phyloP scores from a whole-genome alignment of 2,888 invertebrate genomes.

The Punctoribates punctum region DNA sequence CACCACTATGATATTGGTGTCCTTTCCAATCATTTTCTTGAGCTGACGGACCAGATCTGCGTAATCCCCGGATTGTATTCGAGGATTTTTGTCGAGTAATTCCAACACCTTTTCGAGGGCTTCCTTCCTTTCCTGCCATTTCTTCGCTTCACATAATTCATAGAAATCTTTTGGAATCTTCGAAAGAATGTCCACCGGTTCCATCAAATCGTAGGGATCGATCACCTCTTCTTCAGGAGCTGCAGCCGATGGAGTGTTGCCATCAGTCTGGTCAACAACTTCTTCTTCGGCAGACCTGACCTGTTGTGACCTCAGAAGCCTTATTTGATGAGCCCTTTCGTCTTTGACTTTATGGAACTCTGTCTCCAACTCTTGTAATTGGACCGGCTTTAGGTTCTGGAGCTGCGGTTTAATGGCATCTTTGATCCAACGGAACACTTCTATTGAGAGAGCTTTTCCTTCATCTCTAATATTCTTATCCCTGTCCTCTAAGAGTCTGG shows the following conservation, averaged over 20 bases:
- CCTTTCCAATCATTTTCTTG: slow-evolving; percentile 87
- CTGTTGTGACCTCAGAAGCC: slow-evolving; percentile 78
- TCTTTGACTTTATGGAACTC: slow-evolving; percentile 73
- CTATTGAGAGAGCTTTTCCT: slow-evolving; percentile 81
- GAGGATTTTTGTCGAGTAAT: slow-evolving; percentile 70
- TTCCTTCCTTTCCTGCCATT: slow-evolving; percentile 95
- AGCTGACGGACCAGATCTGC: slow-evolving; percentile 79
- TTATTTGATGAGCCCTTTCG: slow-evolving; percentile 65
- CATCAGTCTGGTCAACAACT: slow-evolving; percentile 58
- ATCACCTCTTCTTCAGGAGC: slow-evolving; percentile 58
- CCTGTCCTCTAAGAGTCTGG: slow-evolving; percentile 77
- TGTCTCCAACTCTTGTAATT: slow-evolving; percentile 77
- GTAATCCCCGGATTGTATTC: slow-evolving; percentile 86
- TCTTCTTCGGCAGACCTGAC: slow-evolving; percentile 60
- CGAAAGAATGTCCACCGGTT: slow-evolving; percentile 86
- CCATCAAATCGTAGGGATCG: slow-evolving; percentile 84
- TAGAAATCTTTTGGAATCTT: slow-evolving; percentile 93
- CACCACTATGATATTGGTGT: slow-evolving; percentile 89
- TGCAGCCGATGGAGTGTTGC: slow-evolving; percentile 55
- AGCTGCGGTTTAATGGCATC: slow-evolving; percentile 77
- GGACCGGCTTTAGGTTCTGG: slow-evolving; percentile 75
- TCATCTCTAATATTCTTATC: slow-evolving; percentile 88
- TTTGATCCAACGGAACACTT: slow-evolving; percentile 84
- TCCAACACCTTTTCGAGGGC: slow-evolving; percentile 76
- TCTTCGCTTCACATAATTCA: slow-evolving; percentile 88